These are phyloP conservation scores for Artibeus lituratus DNA, from an alignment of 2,797 vertebrate species.

Conservation along the genomic window DNA sequence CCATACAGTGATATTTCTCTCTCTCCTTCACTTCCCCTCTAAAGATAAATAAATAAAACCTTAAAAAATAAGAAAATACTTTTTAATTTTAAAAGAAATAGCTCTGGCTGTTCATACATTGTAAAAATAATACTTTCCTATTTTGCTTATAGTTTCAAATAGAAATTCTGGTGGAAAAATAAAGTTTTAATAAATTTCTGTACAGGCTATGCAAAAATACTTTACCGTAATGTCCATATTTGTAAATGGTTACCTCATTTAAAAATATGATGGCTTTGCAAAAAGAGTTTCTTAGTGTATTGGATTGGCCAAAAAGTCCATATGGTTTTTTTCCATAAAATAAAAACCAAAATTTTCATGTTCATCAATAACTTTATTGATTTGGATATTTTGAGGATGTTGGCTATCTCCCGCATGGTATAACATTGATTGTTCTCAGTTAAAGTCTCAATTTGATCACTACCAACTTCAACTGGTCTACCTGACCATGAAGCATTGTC, in stretches of 20 bases:
- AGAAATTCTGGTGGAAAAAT: slow-evolving; percentile 25
- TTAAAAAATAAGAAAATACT: background rate
- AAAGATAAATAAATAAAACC: too few relatives aligned
- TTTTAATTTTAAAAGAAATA: slow-evolving; percentile 16
- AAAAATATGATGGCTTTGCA: slow-evolving; percentile 36
- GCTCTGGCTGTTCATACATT: background rate
- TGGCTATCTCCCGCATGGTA: background rate
- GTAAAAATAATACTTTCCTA: slow-evolving; percentile 14
- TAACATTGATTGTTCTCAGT: background rate
- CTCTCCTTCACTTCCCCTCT: too few relatives aligned
- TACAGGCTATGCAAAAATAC: background rate
- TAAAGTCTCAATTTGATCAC: background rate
- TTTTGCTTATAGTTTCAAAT: slow-evolving; percentile 38
- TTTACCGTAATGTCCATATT: background rate
- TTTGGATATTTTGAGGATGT: background rate
- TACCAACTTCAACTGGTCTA: background rate
- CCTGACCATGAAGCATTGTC: background rate
- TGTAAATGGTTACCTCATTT: slow-evolving; percentile 8
- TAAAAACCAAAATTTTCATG: background rate
- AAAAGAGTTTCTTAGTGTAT: background rate
- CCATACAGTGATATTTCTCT: too few relatives aligned
- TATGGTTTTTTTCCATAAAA: background rate
- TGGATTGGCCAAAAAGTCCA: background rate
- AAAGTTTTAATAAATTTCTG: slow-evolving; percentile 4
- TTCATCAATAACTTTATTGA: background rate